Evolutionary conservation across 2,797 vertebrate species (phyloP).

Genomic region (Crocidura indochinensis): DNA sequence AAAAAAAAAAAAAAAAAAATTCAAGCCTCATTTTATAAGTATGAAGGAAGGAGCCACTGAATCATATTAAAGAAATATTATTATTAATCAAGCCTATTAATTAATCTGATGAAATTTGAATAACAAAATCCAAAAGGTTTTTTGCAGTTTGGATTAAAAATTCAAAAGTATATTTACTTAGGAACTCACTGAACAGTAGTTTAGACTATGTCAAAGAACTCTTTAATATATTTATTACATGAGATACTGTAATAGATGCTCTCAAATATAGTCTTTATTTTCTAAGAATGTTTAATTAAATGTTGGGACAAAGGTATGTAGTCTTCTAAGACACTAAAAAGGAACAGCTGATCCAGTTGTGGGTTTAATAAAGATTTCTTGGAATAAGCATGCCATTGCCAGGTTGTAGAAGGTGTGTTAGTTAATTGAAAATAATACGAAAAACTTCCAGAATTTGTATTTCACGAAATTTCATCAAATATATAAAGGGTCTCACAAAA

Average conservation of each 20-base stretch:
- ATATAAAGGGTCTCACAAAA: not conserved
- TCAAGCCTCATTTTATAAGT: not conserved
- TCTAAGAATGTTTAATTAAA: slow-evolving; percentile 46
- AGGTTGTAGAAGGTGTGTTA: slow-evolving; percentile 41
- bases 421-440: slow-evolving; percentile 23
- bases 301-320: not conserved
- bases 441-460: not conserved
- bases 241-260: not conserved
- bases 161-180: not conserved
- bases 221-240: not conserved
- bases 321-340: not conserved
- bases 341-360: not conserved
- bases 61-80: slow-evolving; percentile 9
- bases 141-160: slow-evolving; percentile 1
- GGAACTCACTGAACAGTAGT: not conserved
- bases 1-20: not conserved
- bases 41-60: slow-evolving; percentile 4
- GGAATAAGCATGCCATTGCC: not conserved
- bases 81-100: too few species aligned
- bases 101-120: slow-evolving; percentile 20
- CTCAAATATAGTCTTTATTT: not conserved
- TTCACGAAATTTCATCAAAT: slow-evolving; percentile 8
- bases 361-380: too few species aligned
- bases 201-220: slow-evolving; percentile 20
- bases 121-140: slow-evolving; percentile 25